A percentile compares a stretch with the other conserved stretches of the same genome.
These are phyloP conservation scores for Suillia variegata DNA, from an alignment of 2,888 invertebrate species.

Conservation along the genomic window DNA sequence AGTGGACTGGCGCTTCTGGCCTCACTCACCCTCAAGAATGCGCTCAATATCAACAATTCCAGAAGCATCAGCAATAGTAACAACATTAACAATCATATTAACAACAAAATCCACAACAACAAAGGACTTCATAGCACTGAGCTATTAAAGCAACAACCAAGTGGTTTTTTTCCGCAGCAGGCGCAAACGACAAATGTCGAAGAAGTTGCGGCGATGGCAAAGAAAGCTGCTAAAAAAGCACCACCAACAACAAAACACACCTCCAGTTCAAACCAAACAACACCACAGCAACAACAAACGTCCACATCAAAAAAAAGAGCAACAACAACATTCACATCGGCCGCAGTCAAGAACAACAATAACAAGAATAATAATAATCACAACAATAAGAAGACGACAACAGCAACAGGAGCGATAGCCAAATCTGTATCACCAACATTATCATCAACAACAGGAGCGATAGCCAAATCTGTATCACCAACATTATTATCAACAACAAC, in stretches of 20 bases:
- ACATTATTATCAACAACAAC: constrained; percentile 15
- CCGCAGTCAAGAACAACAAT: constrained; percentile 37
- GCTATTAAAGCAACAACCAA: constrained; percentile 10
- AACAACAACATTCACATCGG: constrained; percentile 29
- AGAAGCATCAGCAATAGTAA: too few relatives aligned
- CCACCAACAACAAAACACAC: constrained; percentile 26
- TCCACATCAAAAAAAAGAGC: constrained; percentile 16
- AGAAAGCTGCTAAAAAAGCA: constrained; percentile 9
- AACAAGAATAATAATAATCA: too few relatives aligned
- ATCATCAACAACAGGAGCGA: constrained; percentile 18
- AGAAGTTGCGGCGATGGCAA: too few relatives aligned
- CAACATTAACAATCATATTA: constrained; percentile 22
- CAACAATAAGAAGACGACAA: constrained; percentile 39
- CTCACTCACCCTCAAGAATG: constrained; percentile 49
- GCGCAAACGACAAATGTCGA: neutral
- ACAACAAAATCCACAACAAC: too few relatives aligned
- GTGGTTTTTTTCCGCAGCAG: neutral
- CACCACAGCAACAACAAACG: too few relatives aligned
- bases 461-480: constrained; percentile 24
- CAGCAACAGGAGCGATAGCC: constrained; percentile 29
- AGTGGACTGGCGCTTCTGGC: constrained; percentile 49
- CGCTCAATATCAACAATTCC: constrained; percentile 51
- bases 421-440: constrained; percentile 24
- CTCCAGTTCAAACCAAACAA: constrained; percentile 31
- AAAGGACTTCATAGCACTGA: too few relatives aligned